Evolutionary conservation across 2,797 vertebrate species (phyloP).

Genomic region (Phrynocephalus guinanensis): DNA sequence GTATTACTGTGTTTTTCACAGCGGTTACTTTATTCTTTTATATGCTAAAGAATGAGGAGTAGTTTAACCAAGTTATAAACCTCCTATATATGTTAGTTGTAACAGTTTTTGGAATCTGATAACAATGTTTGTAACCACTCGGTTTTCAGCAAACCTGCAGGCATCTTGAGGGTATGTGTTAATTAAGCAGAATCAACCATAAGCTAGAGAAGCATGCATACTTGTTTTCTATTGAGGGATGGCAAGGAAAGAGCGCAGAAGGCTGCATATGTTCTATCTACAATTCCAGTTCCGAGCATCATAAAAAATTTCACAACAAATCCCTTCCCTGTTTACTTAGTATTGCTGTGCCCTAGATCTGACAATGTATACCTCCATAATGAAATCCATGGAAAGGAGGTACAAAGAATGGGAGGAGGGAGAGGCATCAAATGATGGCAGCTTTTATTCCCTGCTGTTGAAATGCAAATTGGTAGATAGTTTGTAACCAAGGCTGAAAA

Average conservation of each 20-base stretch:
- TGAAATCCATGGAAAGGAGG: conserved; percentile 65
- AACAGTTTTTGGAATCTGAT: background rate
- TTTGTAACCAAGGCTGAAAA: conserved; percentile 65
- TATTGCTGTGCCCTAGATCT: conserved; percentile 66
- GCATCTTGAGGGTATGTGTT: conserved; percentile 14
- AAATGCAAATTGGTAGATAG: conserved; percentile 54
- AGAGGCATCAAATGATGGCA: conserved; percentile 61
- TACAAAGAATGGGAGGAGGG: conserved; percentile 43
- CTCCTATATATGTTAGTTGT: background rate
- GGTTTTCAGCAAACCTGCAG: conserved; percentile 33
- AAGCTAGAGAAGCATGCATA: conserved; percentile 13
- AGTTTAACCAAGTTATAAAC: background rate
- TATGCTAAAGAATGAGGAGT: background rate
- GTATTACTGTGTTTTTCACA: background rate
- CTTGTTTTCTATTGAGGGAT: conserved; percentile 39
- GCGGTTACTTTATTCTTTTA: background rate
- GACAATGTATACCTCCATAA: conserved; percentile 65
- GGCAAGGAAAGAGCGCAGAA: background rate
- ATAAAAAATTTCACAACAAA: conserved; percentile 60
- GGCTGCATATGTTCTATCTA: conserved; percentile 41
- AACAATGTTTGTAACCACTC: conserved; percentile 23
- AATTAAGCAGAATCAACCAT: conserved; percentile 1
- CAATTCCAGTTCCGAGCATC: conserved; percentile 50
- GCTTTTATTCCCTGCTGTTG: conserved; percentile 70
- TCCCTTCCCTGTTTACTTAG: conserved; percentile 59